phyloP scores from a whole-genome alignment of 2,888 invertebrate genomes.

The Ctenicera cuprea region DNA sequence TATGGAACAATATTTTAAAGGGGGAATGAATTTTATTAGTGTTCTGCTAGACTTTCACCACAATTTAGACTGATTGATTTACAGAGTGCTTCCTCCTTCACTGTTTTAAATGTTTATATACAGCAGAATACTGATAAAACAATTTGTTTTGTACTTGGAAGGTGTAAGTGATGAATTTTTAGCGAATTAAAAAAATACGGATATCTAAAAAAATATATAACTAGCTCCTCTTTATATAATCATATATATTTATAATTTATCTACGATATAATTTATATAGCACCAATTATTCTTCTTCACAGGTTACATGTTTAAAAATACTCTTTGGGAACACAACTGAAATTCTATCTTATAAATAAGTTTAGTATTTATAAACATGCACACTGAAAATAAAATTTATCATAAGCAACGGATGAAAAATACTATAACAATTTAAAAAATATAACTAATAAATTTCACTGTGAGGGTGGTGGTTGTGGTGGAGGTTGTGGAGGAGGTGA shows the following conservation, averaged over 20 bases:
- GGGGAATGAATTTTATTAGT: constrained; percentile 54
- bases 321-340: constrained; percentile 54
- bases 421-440: constrained; percentile 50
- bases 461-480: constrained; percentile 57
- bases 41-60: constrained; percentile 41
- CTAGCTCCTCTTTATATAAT: constrained; percentile 46
- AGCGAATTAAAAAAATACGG: constrained; percentile 42
- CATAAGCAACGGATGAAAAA: constrained; percentile 50
- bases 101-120: constrained; percentile 30
- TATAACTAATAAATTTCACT: constrained; percentile 41
- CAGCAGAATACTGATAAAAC: constrained; percentile 55
- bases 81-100: constrained; percentile 38
- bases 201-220: constrained; percentile 51
- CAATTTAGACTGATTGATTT: constrained; percentile 11
- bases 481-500: constrained; percentile 66
- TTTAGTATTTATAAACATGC: constrained; percentile 51
- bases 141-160: constrained; percentile 54
- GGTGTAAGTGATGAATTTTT: constrained; percentile 49
- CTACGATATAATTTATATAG: constrained; percentile 53
- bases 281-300: constrained; percentile 50
- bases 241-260: constrained; percentile 48
- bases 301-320: constrained; percentile 52
- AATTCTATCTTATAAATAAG: constrained; percentile 50
- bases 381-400: constrained; percentile 47
- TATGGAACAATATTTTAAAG: constrained; percentile 50